Evolutionary conservation across 2,797 vertebrate species (phyloP).

Genomic region (Bradypus variegatus): DNA sequence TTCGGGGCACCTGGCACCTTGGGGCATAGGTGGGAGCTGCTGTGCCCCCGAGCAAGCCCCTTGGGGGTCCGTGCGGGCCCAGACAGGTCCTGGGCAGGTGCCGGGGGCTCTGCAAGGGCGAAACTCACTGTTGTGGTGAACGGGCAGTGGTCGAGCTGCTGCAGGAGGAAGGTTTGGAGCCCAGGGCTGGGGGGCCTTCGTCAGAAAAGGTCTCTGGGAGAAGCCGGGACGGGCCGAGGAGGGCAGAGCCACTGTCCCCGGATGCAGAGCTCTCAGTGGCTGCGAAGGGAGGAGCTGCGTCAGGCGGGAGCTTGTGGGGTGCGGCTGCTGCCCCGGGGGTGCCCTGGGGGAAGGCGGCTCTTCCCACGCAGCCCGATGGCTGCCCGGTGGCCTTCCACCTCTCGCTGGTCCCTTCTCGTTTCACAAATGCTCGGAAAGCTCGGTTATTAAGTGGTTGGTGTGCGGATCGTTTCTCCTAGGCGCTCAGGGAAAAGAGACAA

Average conservation of each 20-base stretch:
- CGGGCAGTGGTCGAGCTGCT: neutral
- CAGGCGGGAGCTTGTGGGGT: neutral
- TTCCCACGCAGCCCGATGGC: no score
- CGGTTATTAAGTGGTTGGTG: no score
- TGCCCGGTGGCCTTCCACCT: no score
- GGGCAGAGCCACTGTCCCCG: slow-evolving; percentile 70
- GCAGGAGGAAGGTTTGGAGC: slow-evolving; percentile 42
- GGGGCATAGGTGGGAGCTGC: neutral
- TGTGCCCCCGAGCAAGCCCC: no score
- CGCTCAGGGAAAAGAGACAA: no score
- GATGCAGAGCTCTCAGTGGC: slow-evolving; percentile 78
- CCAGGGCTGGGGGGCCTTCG: slow-evolving; percentile 67
- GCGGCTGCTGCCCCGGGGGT: neutral
- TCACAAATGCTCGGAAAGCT: no score
- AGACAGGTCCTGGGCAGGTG: no score
- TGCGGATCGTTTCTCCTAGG: no score
- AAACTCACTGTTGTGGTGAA: neutral
- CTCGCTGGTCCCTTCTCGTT: no score
- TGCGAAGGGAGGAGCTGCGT: slow-evolving; percentile 19
- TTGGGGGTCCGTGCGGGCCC: no score
- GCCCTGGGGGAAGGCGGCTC: no score
- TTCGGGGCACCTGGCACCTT: neutral
- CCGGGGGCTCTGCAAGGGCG: neutral
- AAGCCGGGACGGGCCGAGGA: slow-evolving; percentile 54
- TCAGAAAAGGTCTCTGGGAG: slow-evolving; percentile 70